A percentile compares a stretch with the other conserved stretches of the same genome.
Evolutionary conservation across 1,140 invertebrate genomes (phyloP).

Genomic region (Orussus abietinus): DNA sequence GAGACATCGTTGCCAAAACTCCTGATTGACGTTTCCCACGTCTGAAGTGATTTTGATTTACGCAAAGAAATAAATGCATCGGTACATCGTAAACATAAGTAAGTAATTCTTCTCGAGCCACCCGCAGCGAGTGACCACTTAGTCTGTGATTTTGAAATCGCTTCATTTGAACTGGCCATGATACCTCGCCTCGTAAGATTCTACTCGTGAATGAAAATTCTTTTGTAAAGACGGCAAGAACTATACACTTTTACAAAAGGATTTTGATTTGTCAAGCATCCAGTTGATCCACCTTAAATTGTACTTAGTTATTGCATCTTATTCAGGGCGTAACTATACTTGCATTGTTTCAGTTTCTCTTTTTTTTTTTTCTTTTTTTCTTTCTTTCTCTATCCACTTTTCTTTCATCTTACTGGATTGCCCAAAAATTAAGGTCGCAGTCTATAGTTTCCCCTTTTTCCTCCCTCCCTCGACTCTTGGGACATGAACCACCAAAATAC

Average conservation of each 20-base stretch:
- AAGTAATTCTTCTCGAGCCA: no score
- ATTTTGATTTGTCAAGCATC: conserved; percentile 37
- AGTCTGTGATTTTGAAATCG: conserved; percentile 21
- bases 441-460: conserved; percentile 7
- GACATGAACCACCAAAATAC: conserved; percentile 13
- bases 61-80: no score
- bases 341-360: conserved; percentile 3
- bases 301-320: conserved; percentile 40
- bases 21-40: no score
- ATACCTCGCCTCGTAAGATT: conserved; percentile 19
- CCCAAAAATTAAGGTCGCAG: conserved; percentile 31
- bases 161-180: conserved; percentile 27
- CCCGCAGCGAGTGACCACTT: no score
- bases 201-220: conserved; percentile 21
- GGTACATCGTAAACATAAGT: no score
- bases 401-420: conserved; percentile 35
- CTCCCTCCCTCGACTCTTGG: conserved; percentile 12
- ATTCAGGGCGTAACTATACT: conserved; percentile 8
- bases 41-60: no score
- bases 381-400: conserved; percentile 4
- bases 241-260: conserved; percentile 27
- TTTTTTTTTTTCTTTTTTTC: conserved; percentile 5
- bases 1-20: no score
- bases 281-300: conserved; percentile 32
- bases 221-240: conserved; percentile 25